These are phyloP conservation scores for Columbina picui DNA, from an alignment of 2,113 vertebrate species.

Conservation along the genomic window DNA sequence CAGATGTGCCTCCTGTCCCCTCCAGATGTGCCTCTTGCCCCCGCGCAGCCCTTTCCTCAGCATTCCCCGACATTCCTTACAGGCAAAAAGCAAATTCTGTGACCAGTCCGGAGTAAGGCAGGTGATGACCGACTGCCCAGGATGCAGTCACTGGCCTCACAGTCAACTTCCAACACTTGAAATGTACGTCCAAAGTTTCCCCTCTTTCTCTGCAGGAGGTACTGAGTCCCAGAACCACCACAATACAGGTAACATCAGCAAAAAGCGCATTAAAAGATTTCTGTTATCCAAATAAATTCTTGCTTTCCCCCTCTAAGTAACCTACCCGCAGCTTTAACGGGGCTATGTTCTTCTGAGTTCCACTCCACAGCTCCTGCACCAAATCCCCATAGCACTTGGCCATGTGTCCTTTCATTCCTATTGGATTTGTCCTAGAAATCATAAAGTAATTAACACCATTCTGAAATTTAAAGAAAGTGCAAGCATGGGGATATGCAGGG, in stretches of 20 bases:
- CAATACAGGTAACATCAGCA: not conserved
- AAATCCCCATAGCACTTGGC: slow-evolving; percentile 98
- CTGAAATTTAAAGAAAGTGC: not conserved
- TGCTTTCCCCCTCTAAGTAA: not conserved
- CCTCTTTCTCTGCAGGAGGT: not conserved
- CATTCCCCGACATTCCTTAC: not conserved
- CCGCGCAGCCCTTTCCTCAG: not conserved
- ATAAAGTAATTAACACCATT: not conserved
- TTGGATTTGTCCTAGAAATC: slow-evolving; percentile 90
- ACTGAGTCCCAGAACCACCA: not conserved
- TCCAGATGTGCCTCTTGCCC: not conserved
- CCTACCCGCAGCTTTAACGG: slow-evolving; percentile 94
- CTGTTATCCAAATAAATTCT: not conserved
- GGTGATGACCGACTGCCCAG: not conserved
- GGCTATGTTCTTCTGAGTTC: slow-evolving; percentile 96
- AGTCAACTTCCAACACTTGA: not conserved
- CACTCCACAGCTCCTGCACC: slow-evolving; percentile 97
- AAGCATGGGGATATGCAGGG: not conserved
- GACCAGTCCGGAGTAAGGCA: not conserved
- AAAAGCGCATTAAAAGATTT: not conserved
- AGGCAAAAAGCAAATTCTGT: not conserved
- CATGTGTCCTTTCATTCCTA: slow-evolving; percentile 99
- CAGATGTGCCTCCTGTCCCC: not conserved
- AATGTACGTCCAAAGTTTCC: not conserved
- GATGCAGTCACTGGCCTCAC: not conserved